Base-by-base conservation (phyloP, 2,113 vertebrate species). In the Sporophila hypoxantha region DNA sequence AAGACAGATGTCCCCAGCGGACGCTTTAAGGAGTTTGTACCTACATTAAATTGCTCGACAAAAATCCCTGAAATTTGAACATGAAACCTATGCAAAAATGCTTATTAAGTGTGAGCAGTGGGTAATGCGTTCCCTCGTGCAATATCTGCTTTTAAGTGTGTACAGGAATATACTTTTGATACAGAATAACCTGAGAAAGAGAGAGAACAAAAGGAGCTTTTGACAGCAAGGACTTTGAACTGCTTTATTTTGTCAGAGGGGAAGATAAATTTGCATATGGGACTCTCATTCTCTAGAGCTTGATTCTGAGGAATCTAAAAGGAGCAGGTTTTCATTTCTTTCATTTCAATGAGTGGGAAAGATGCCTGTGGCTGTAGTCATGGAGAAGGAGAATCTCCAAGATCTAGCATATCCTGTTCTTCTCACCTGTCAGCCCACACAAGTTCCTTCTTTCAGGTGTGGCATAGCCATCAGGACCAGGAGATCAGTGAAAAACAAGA, bases 21-120 rank as follows among this genome's bases (percentile, higher is more conserved):
- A 94, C 86, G 81, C 94, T 97, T 97, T 97, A 97, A 96, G 91
- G 95, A 96, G 91, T 96, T 95, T 97, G 97, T 97, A 96, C 94
- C 96, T 97, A 93, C 94, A 95, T 85, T 85, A 93, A 97, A 95
- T 92, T 95, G 82, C 93, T 95, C 19, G 19, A 93, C 80, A 96
- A 95, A 96, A 96, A 93, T 89, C 87, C 82, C 91, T 96, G 92
- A 93, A 93, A 96, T 96, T 95, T 96, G 81, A 96, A 94, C 89
- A 57, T 94, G 92, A 95, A 86, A 91, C 86, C 69, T 87, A 17
- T 91, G 79, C 90, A 93, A 93, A 75, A 96, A 89, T 90, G 70
- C 53, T 87, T 92, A 88, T 68, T 80, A 89, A 91, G 65, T 88
- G 47, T 93, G 88, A 95, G 89, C 18, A 44, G 80, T n/a, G 80